Percentiles rank a stretch among this genome's conserved stretches.
Evolutionary conservation across 2,113 vertebrate species (phyloP).

Genomic region (Gobiocypris rarus): DNA sequence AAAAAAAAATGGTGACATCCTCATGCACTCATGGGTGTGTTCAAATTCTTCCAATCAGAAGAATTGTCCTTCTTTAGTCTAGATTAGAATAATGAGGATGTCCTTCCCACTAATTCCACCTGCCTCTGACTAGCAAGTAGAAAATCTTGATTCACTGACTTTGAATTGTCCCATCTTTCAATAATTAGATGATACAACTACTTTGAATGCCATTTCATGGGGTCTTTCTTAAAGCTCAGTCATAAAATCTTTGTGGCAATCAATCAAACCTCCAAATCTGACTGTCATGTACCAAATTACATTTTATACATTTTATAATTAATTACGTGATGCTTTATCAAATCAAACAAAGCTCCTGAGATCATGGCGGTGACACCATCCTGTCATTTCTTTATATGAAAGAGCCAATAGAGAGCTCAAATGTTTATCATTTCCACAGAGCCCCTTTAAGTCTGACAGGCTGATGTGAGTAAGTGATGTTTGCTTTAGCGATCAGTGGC

Average conservation of each 20-base stretch:
- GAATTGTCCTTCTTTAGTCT: not conserved
- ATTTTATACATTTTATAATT: conserved; percentile 43
- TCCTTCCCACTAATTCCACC: not conserved
- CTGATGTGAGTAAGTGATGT: not conserved
- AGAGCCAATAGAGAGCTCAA: conserved; percentile 4
- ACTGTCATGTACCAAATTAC: conserved; percentile 34
- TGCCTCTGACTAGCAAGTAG: not conserved
- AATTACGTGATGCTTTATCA: conserved; percentile 43
- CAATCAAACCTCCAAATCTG: conserved; percentile 17
- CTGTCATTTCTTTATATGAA: not conserved
- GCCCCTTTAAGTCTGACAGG: not conserved
- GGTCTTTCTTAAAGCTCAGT: not conserved
- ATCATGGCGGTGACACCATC: not conserved
- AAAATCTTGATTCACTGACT: not conserved
- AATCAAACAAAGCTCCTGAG: conserved; percentile 42
- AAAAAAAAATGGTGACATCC: too few species aligned
- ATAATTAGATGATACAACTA: not conserved
- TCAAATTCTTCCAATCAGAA: too few species aligned
- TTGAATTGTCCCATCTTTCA: not conserved
- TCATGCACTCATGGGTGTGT: too few species aligned
- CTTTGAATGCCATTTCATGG: not conserved
- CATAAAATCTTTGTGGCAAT: not conserved
- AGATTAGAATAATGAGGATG: not conserved
- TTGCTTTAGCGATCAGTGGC: conserved; percentile 15
- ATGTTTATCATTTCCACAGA: conserved; percentile 27